A percentile compares a stretch with the other conserved stretches of the same genome.
Evolutionary conservation across 2,888 invertebrate species (phyloP).

Genomic region (Melinaea marsaeus): DNA sequence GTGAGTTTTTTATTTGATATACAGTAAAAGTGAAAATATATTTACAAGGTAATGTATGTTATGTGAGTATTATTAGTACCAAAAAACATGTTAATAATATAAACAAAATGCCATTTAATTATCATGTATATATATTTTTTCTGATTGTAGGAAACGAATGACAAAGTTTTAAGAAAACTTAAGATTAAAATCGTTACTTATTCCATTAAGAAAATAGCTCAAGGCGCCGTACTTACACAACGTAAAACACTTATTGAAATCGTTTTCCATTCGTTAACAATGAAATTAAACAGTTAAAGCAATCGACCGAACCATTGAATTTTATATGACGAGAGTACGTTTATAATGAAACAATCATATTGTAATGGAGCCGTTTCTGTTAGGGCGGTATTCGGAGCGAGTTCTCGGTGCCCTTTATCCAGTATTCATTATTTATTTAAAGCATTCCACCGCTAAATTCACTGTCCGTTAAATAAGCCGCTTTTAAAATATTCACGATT

Average conservation of each 20-base stretch:
- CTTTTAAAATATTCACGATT: slow-evolving; percentile 48
- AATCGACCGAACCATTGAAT: slow-evolving; percentile 19
- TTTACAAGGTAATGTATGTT: no score
- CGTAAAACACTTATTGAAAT: slow-evolving; percentile 1
- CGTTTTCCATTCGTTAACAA: slow-evolving; percentile 4
- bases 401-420: slow-evolving; percentile 58
- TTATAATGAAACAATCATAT: slow-evolving; percentile 41
- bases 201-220: not conserved
- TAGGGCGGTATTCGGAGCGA: slow-evolving; percentile 44
- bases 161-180: no score
- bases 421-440: slow-evolving; percentile 66
- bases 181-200: no score
- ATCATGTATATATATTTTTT: no score
- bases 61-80: no score
- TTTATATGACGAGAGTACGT: slow-evolving; percentile 22
- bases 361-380: slow-evolving; percentile 42
- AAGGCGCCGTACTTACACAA: not conserved
- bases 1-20: no score
- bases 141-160: no score
- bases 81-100: no score
- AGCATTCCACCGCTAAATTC: slow-evolving; percentile 60
- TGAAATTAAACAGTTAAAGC: slow-evolving; percentile 3
- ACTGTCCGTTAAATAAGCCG: slow-evolving; percentile 54
- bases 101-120: no score
- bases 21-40: no score